A percentile compares a stretch with the other conserved stretches of the same genome.
These are phyloP conservation scores for Arion vulgaris DNA, from an alignment of 1,140 invertebrate genomes.

Conservation along the genomic window DNA sequence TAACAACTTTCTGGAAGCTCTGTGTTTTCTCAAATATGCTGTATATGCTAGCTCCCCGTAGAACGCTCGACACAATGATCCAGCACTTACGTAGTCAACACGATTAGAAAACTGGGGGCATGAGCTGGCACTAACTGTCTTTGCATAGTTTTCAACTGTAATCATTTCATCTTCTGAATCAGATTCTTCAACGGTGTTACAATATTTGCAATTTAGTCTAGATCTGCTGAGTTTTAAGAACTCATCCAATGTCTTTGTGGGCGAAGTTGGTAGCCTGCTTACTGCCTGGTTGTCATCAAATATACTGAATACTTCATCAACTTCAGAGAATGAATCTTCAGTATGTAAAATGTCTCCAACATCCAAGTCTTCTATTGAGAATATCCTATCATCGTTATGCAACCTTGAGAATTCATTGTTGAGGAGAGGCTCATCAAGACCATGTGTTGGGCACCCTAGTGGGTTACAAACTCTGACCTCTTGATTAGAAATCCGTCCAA, in stretches of 20 bases:
- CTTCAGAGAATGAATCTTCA: constrained; percentile 9
- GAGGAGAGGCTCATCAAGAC: neutral
- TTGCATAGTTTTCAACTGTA: constrained; percentile 16
- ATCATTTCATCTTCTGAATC: constrained; percentile 37
- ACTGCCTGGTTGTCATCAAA: neutral
- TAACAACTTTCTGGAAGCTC: neutral
- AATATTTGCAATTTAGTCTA: neutral
- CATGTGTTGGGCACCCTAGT: neutral
- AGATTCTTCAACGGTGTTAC: constrained; percentile 6
- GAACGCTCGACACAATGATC: constrained; percentile 12
- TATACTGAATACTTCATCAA: neutral
- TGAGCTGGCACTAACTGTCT: neutral
- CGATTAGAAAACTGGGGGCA: neutral
- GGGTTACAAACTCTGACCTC: neutral
- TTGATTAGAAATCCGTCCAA: neutral
- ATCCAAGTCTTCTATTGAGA: neutral
- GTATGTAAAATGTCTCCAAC: neutral
- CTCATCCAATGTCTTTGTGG: neutral
- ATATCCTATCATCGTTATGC: neutral
- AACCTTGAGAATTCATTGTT: neutral
- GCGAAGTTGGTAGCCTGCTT: neutral
- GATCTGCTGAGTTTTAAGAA: neutral
- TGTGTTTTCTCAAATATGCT: neutral
- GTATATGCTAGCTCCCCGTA: constrained; percentile 35
- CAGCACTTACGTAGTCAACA: neutral